Evolutionary conservation across 2,797 vertebrate species (phyloP), one percentile per base, ranked within the genome.

Genomic region (Echiichthys vipera): DNA sequence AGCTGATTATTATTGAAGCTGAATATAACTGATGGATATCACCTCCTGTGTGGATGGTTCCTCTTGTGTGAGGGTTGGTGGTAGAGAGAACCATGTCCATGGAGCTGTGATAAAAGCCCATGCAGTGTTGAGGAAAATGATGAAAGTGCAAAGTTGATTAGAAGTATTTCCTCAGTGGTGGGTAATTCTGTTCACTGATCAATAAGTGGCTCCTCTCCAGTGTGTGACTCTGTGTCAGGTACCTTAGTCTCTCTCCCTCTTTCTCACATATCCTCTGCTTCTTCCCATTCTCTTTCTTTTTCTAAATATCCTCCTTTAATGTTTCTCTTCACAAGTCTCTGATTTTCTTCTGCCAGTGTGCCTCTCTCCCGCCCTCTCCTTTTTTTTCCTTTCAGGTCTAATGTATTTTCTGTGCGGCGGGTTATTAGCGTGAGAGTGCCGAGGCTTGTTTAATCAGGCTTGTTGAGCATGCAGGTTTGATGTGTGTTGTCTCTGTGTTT

Each of bases 401-500:
- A 74, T 82, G 46, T 85, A 32, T 78, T 79, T 81, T 86, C 81
- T 80, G 87, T 78, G 88, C 56, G 67, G 70, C 39, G 77, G 82
- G 85, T 93, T 93, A 93, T 94, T 94, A 92, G 90, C 80, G 81
- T 89, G 88, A 86, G 87, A 83, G 90, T 71, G 49, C 70, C 58
- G 64, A 69, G 80, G 81, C 78, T 85, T 77, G 80, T 92, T 92
- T 94, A 93, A 95, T 94, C 92, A 93, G 88, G 77, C 90, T 90
- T 84, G 91, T 90, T 86, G 83, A 90, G 88, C 90, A 79, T 42
- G 86, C 84, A 88, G 90, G 93, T 93, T 93, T 95, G 93, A 95
- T 94, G 93, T 92, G 91, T 90, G 91, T 93, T 92, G 92, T 94
- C 93, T 94, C 89, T 80, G 87, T 89, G 91, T 94, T 93, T 93